Evolutionary conservation across 2,888 invertebrate genomes (phyloP).

Genomic region (Acanthosepion pharaonis): DNA sequence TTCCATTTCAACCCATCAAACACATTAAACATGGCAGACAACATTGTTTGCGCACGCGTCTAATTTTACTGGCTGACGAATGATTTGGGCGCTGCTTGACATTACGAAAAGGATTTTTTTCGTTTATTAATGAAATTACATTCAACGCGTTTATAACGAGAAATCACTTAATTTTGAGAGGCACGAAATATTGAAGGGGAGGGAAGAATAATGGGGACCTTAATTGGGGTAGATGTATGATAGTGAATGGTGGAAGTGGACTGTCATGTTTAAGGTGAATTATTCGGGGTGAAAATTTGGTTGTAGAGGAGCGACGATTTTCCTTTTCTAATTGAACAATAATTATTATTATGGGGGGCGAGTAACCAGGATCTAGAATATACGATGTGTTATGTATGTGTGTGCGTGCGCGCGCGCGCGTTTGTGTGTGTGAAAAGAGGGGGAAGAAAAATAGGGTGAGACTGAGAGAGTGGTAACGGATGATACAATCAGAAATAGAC

Average conservation of each 20-base stretch:
- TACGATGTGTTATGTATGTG: no score
- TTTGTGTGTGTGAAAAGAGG: not conserved
- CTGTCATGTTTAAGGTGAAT: not conserved
- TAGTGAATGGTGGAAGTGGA: not conserved
- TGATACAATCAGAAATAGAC: not conserved
- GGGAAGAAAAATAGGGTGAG: not conserved
- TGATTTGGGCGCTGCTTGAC: not conserved
- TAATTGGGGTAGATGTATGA: not conserved
- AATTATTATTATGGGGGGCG: not conserved
- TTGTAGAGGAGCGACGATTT: not conserved
- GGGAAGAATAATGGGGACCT: not conserved
- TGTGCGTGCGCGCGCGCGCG: no score
- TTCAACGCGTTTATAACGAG: not conserved
- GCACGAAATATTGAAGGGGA: not conserved
- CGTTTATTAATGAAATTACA: constrained; percentile 33
- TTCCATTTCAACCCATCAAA: not conserved
- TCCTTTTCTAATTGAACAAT: constrained; percentile 33
- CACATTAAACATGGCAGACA: not conserved
- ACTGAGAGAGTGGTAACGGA: not conserved
- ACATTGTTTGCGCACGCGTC: constrained; percentile 20
- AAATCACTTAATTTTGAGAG: not conserved
- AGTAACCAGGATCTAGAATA: no score
- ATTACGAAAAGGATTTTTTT: not conserved
- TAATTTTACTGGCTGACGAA: not conserved
- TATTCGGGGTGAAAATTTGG: not conserved